Evolutionary conservation across 2,113 vertebrate genomes (phyloP).

Genomic region (Cygnus buccinator): DNA sequence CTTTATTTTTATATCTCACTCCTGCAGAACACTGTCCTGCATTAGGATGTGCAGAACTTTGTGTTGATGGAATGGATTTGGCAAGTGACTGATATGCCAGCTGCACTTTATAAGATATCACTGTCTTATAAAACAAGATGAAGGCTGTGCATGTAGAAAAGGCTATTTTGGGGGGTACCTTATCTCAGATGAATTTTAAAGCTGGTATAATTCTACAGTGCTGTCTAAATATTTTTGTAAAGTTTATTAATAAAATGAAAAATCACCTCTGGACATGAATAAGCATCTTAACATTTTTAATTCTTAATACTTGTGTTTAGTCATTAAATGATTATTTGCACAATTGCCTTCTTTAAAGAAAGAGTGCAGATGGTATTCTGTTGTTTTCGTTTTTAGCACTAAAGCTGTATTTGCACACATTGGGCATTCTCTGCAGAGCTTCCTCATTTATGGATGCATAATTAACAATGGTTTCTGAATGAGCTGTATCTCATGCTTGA

Average conservation of each 20-base stretch:
- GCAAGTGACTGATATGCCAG: background rate
- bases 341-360: background rate
- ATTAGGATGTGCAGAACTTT: background rate
- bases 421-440: constrained; percentile 1
- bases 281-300: background rate
- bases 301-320: background rate
- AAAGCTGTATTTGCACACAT: background rate
- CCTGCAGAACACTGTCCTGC: background rate
- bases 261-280: background rate
- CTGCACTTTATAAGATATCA: background rate
- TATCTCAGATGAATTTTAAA: background rate
- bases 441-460: background rate
- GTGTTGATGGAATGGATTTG: background rate
- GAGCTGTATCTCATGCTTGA: constrained; percentile 6
- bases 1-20: background rate
- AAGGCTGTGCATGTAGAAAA: background rate
- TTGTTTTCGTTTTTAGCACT: background rate
- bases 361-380: background rate
- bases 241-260: background rate
- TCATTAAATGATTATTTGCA: background rate
- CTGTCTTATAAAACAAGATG: background rate
- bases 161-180: background rate
- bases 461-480: constrained; percentile 17
- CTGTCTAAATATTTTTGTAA: background rate
- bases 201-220: background rate